Base-by-base conservation (phyloP, 2,888 invertebrate species). In the Dicroscelio sp. region DNA sequence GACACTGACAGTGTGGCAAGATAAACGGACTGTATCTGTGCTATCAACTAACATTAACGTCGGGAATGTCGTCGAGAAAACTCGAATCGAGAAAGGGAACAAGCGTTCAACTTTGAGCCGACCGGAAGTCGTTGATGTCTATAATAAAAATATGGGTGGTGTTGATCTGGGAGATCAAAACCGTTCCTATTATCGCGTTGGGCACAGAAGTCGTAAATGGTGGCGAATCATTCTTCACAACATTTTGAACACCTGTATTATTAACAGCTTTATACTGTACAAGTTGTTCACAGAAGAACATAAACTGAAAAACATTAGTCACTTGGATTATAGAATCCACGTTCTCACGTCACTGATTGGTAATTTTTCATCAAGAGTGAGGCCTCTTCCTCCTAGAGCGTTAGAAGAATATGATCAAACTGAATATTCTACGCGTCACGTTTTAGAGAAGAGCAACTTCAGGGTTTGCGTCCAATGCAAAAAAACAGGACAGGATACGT, bases 1-100 rank as follows among this genome's bases (percentile, higher is more conserved):
- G 14, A 82, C 76, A 3, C n/a, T 82, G 25, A 88, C 82, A 69
- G 25, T 82, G 14, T 88, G 82, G 87, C 76, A 82, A 69, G 87
- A 88, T 35, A 88, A 88, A 69, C n/a, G 76, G 67, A 88, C 76
- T 25, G 82, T 88, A 20, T 67, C 82, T 20, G 69, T 88, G 2
- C n/a, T 88, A 25, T 88, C 87, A 63, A 87, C 87, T 12, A 87
- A 87, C 31, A 48, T 87, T 5, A 87, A 88, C 25, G 33, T 4
- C n/a, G 82, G 82, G 30, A 75, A 79, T n/a, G 23, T 63, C 14
- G 31, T 71, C 17, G 79, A 75, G 33, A 83, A 88, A 48, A 67
- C 69, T 60, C 63, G 76, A 80, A 67, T 88, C 38, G 55, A 88
- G 48, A 87, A 87, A 67, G 75, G 87, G 20, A 87, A 88, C 43